Percentiles rank a stretch among this genome's conserved stretches.
Conservation (phyloP, 2,888 invertebrate species). For the Asteroscopus sphinx region DNA sequence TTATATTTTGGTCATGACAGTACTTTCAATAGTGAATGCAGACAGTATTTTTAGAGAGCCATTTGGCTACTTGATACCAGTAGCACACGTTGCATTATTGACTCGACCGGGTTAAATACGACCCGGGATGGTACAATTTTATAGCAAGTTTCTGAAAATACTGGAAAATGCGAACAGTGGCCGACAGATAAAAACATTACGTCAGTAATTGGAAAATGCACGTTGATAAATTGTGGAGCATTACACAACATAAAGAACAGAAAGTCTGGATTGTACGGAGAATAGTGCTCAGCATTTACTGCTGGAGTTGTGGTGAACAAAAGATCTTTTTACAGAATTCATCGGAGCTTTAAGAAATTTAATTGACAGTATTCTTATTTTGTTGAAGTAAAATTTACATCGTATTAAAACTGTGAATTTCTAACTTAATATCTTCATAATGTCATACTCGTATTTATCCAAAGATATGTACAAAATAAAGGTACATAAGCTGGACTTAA, state of each 20-base stretch:
- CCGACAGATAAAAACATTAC: constrained; percentile 28
- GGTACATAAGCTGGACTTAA: no score
- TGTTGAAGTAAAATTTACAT: background rate
- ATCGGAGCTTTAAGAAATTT: constrained; percentile 3
- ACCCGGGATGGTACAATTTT: constrained; percentile 36
- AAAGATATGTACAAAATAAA: no score
- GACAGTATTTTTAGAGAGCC: constrained; percentile 68
- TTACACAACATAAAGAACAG: constrained; percentile 8
- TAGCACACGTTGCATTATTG: constrained; percentile 67
- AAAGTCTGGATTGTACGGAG: constrained; percentile 1
- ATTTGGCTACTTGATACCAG: constrained; percentile 72
- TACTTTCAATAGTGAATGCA: constrained; percentile 61
- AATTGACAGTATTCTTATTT: background rate
- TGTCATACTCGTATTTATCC: no score
- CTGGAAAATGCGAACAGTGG: constrained; percentile 27
- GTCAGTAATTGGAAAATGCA: constrained; percentile 32
- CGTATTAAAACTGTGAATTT: no score
- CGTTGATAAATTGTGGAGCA: constrained; percentile 5
- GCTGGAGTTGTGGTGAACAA: constrained; percentile 9
- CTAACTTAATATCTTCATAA: no score
- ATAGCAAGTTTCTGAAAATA: constrained; percentile 37
- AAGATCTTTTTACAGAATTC: constrained; percentile 7
- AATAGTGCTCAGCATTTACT: constrained; percentile 13
- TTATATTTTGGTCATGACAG: constrained; percentile 32
- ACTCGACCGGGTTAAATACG: constrained; percentile 60